Conservation (phyloP, 2,797 vertebrate species). For the Xiphorhynchus erythropygius region DNA sequence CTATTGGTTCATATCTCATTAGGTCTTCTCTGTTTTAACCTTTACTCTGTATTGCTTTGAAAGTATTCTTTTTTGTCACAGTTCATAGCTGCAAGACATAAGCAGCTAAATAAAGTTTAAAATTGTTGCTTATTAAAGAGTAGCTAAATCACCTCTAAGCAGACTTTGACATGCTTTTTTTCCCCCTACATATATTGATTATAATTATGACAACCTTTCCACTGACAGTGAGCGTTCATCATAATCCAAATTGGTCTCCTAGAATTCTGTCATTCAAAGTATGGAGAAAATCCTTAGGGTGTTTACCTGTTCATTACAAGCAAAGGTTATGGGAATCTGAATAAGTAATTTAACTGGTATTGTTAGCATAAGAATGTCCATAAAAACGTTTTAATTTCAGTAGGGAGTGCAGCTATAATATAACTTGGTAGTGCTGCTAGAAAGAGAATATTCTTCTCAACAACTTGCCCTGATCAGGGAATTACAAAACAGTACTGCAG, state of each 20-base stretch:
- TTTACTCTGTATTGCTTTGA: conserved; percentile 80
- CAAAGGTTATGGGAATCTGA: conserved; percentile 57
- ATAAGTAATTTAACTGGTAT: conserved; percentile 39
- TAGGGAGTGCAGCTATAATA: conserved; percentile 67
- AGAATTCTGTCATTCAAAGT: conserved; percentile 31
- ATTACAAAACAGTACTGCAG: conserved; percentile 85
- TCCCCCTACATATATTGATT: conserved; percentile 3
- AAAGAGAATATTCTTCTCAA: conserved; percentile 79
- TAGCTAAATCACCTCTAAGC: conserved; percentile 61
- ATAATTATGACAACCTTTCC: conserved; percentile 23
- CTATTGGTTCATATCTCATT: conserved; percentile 43
- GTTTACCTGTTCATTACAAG: conserved; percentile 60
- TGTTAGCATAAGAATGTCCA: conserved; percentile 59
- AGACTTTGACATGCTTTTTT: conserved; percentile 51
- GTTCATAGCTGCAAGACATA: conserved; percentile 71
- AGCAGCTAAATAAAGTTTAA: conserved; percentile 67
- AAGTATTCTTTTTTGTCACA: conserved; percentile 69
- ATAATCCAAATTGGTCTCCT: conserved; percentile 15
- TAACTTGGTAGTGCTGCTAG: conserved; percentile 73
- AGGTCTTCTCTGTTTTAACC: conserved; percentile 68
- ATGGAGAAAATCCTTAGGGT: conserved; percentile 54
- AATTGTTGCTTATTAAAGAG: conserved; percentile 66
- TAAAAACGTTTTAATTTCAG: conserved; percentile 70
- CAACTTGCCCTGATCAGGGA: conserved; percentile 77
- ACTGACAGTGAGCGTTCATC: neutral